phyloP scores from a whole-genome alignment of 2,797 vertebrate genomes.

The Neoniphon sammara region DNA sequence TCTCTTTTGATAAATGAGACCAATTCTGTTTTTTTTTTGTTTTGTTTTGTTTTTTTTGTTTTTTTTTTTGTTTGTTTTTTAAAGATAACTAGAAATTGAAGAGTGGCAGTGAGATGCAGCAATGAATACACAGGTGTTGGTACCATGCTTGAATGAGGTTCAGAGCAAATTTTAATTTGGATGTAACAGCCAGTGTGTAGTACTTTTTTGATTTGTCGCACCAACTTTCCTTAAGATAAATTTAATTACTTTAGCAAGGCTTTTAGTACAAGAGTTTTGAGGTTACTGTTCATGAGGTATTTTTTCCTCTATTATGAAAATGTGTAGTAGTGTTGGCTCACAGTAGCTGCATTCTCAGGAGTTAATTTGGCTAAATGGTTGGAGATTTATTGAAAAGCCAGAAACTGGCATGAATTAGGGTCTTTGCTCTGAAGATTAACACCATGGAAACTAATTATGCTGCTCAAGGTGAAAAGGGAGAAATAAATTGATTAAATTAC shows the following conservation, averaged over 20 bases:
- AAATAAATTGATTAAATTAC: background rate
- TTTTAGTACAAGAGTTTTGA: slow-evolving; percentile 14
- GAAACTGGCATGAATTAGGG: slow-evolving; percentile 29
- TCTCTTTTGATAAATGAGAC: slow-evolving; percentile 50
- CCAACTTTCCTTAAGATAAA: slow-evolving; percentile 55
- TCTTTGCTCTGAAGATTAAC: slow-evolving; percentile 24
- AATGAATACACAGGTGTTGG: slow-evolving; percentile 54
- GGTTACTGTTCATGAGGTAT: slow-evolving; percentile 13
- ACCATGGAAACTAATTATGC: slow-evolving; percentile 20
- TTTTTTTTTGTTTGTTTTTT: slow-evolving; percentile 21
- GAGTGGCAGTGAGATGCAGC: slow-evolving; percentile 35
- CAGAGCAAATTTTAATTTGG: slow-evolving; percentile 49
- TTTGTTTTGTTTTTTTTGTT: too few species aligned
- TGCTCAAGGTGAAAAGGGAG: slow-evolving; percentile 38
- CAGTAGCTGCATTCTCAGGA: slow-evolving; percentile 25
- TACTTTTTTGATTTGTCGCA: slow-evolving; percentile 56
- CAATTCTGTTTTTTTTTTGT: slow-evolving; percentile 34
- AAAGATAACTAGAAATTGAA: slow-evolving; percentile 62
- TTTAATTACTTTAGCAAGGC: slow-evolving; percentile 48
- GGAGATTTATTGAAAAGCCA: slow-evolving; percentile 50
- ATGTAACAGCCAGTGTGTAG: slow-evolving; percentile 55
- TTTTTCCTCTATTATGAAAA: slow-evolving; percentile 43
- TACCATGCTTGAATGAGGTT: slow-evolving; percentile 53
- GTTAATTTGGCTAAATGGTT: slow-evolving; percentile 57
- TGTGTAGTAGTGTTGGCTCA: slow-evolving; percentile 27